These are phyloP conservation scores for Uromys caudimaculatus DNA, from an alignment of 2,797 vertebrate species.

Conservation along the genomic window DNA sequence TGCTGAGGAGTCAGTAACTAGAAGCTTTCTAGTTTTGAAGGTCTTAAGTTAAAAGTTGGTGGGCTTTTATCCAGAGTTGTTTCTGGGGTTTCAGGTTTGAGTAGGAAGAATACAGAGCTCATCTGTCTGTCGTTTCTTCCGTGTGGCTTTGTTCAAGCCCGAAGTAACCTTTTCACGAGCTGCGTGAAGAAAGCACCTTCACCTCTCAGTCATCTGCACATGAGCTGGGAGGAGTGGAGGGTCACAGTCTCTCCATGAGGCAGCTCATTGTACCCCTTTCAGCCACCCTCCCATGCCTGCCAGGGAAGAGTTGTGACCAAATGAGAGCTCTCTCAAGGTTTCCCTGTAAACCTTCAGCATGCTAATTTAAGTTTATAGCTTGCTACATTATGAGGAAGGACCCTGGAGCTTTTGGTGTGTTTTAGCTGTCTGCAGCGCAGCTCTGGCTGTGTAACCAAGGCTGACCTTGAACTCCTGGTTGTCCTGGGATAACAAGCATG, in stretches of 20 bases:
- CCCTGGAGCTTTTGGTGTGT: background rate
- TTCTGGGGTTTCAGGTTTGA: background rate
- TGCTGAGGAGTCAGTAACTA: background rate
- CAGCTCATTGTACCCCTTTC: background rate
- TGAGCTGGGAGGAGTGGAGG: background rate
- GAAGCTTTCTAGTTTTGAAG: background rate
- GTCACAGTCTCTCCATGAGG: accelerated
- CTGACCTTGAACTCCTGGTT: background rate
- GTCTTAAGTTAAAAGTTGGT: background rate
- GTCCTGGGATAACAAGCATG: background rate
- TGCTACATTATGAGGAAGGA: no score
- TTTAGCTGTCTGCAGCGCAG: background rate
- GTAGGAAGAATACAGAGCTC: background rate
- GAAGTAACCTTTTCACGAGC: background rate
- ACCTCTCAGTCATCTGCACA: background rate
- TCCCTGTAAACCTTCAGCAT: background rate
- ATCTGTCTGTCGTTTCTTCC: background rate
- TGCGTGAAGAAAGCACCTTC: background rate
- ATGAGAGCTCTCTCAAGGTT: background rate
- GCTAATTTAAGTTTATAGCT: background rate
- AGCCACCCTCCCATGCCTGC: background rate
- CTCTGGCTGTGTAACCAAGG: background rate
- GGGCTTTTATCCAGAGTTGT: background rate
- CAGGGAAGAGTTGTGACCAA: no score
- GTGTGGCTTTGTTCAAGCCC: background rate